phyloP scores from a whole-genome alignment of 2,888 invertebrate genomes.

The Furcula furcula region DNA sequence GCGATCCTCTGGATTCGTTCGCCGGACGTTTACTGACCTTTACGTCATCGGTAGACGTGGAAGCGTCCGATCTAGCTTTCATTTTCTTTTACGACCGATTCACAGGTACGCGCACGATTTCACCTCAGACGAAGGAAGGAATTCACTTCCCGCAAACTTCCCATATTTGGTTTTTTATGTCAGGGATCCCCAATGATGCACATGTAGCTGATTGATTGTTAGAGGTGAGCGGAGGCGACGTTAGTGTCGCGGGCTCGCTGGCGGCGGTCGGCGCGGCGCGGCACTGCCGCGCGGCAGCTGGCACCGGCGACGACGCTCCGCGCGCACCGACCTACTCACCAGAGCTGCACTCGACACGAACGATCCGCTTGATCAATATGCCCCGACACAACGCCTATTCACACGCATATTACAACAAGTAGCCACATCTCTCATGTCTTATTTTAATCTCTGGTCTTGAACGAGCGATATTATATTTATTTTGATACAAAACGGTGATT shows the following conservation, averaged over 20 bases:
- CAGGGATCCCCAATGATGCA: too few relatives aligned
- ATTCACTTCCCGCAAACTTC: too few relatives aligned
- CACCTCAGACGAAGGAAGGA: too few relatives aligned
- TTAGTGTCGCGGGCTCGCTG: neutral
- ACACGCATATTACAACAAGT: too few relatives aligned
- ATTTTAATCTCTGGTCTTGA: too few relatives aligned
- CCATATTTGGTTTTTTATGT: too few relatives aligned
- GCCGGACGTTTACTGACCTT: too few relatives aligned
- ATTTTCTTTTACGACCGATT: conserved; percentile 29
- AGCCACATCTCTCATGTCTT: too few relatives aligned
- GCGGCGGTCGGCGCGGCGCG: neutral
- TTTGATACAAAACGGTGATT: too few relatives aligned
- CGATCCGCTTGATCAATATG: neutral
- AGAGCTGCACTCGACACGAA: neutral
- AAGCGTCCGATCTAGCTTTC: conserved; percentile 65
- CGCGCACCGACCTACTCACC: neutral
- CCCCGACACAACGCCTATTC: neutral
- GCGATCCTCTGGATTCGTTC: too few relatives aligned
- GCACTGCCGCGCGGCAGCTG: neutral
- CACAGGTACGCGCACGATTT: conserved; percentile 1
- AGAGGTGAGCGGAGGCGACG: neutral
- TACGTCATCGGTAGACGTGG: conserved; percentile 73
- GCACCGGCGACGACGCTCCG: conserved; percentile 4
- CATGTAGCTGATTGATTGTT: too few relatives aligned
- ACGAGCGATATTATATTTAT: too few relatives aligned